Percentiles rank a stretch among this genome's conserved stretches.
phyloP scores from a whole-genome alignment of 2,888 invertebrate species.

The Nomada hirtipes region DNA sequence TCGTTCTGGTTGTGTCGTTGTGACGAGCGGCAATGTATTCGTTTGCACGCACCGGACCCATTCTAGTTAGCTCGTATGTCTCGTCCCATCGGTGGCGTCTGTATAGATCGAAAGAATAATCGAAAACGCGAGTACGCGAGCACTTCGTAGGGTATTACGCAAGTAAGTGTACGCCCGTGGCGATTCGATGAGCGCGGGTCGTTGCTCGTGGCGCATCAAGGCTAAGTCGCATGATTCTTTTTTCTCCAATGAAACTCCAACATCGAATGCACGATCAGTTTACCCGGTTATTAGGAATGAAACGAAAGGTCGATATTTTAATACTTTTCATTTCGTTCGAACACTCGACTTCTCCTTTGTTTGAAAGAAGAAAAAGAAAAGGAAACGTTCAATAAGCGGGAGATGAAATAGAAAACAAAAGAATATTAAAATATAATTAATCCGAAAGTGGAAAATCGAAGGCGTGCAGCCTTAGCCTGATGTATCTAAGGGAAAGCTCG shows the following conservation, averaged over 20 bases:
- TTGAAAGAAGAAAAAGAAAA: not conserved
- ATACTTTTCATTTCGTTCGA: no score
- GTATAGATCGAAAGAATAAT: constrained; percentile 8
- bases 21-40: constrained; percentile 10
- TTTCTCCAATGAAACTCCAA: not conserved
- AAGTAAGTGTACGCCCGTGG: not conserved
- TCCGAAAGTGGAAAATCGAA: no score
- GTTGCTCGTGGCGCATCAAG: constrained; percentile 7
- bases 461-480: no score
- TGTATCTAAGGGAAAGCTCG: no score
- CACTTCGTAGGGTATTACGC: not conserved
- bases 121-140: constrained; percentile 1
- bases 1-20: constrained; percentile 45
- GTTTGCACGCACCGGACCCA: constrained; percentile 6
- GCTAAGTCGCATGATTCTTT: not conserved
- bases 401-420: no score
- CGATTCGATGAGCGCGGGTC: constrained; percentile 5
- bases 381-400: no score
- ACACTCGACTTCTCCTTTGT: not conserved
- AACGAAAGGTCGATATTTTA: not conserved
- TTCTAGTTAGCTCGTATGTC: not conserved
- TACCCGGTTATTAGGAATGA: no score
- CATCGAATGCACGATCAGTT: not conserved
- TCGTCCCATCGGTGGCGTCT: constrained; percentile 8
- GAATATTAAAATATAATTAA: no score